These are phyloP conservation scores for Dallia pectoralis DNA, from an alignment of 2,797 vertebrate species.

Conservation along the genomic window DNA sequence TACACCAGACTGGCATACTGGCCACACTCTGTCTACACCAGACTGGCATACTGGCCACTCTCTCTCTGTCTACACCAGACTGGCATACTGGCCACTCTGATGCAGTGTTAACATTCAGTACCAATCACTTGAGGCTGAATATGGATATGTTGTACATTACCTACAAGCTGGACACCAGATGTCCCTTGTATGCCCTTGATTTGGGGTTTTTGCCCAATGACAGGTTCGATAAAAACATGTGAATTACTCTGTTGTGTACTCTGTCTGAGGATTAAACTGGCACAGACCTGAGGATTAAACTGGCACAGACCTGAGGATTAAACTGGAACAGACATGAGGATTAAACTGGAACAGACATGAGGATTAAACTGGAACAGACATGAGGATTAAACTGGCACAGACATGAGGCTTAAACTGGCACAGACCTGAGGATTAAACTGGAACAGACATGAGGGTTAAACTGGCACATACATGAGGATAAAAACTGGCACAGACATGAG, in stretches of 20 bases:
- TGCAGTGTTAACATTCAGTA: neutral
- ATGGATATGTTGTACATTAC: neutral
- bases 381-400: neutral
- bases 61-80: too few relatives aligned
- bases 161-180: neutral
- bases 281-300: too few relatives aligned
- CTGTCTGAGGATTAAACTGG: too few relatives aligned
- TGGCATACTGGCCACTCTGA: too few relatives aligned
- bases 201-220: slow-evolving; percentile 5
- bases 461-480: neutral
- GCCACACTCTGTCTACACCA: too few relatives aligned
- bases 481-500: too few relatives aligned
- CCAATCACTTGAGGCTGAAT: neutral
- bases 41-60: slow-evolving; percentile 17
- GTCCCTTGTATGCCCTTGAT: neutral
- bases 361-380: too few relatives aligned
- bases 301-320: neutral
- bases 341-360: neutral
- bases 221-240: neutral
- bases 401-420: neutral
- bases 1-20: too few relatives aligned
- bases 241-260: neutral
- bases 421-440: too few relatives aligned
- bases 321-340: neutral
- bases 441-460: too few relatives aligned